phyloP scores from a whole-genome alignment of 2,113 vertebrate species.

The Cyphomyrus plagiostoma region DNA sequence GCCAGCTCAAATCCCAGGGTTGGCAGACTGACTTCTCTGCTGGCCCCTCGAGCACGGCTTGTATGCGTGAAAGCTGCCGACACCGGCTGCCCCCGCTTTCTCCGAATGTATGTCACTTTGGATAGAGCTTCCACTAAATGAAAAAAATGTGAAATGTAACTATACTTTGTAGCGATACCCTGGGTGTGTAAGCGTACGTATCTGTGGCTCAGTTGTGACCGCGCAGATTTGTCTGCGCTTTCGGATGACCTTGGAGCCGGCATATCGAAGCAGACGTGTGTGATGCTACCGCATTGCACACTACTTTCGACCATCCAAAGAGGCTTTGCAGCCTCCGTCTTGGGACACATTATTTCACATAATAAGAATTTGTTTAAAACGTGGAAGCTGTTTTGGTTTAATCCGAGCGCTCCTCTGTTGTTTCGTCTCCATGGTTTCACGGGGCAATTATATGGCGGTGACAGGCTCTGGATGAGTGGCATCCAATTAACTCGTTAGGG shows the following conservation, averaged over 20 bases:
- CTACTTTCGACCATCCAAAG: not conserved
- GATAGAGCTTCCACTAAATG: not conserved
- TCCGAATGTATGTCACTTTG: not conserved
- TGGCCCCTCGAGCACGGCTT: not conserved
- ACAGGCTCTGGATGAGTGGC: not conserved
- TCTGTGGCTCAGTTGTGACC: not conserved
- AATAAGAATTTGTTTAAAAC: constrained; percentile 1
- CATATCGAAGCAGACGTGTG: not conserved
- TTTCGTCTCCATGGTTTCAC: constrained; percentile 9
- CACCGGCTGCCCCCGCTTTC: not conserved
- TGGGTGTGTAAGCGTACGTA: not conserved
- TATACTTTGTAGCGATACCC: not conserved
- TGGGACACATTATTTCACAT: not conserved
- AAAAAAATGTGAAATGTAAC: not conserved
- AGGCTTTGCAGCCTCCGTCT: not conserved
- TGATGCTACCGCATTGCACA: not conserved
- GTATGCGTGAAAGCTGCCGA: not conserved
- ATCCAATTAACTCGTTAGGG: constrained; percentile 6
- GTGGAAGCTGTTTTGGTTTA: not conserved
- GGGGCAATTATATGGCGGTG: not conserved
- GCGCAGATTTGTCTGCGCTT: not conserved
- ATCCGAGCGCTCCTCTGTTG: not conserved
- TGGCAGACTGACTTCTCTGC: not conserved
- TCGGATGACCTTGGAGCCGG: not conserved
- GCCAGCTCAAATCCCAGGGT: not conserved